phyloP scores from a whole-genome alignment of 2,888 invertebrate genomes.

The Eupithecia pulchellata region DNA sequence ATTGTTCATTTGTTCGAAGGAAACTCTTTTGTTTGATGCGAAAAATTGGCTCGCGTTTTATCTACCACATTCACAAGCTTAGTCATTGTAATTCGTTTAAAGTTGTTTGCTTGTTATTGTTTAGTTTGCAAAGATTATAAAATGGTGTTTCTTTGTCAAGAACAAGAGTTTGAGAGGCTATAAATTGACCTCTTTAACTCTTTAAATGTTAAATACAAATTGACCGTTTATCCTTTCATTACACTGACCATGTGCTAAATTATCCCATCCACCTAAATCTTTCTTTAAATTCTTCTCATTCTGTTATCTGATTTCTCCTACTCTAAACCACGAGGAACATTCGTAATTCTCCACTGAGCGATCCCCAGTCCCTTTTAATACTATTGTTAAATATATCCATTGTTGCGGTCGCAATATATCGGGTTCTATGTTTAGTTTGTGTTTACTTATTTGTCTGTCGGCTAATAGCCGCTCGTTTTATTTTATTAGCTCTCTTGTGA shows the following conservation, averaged over 20 bases:
- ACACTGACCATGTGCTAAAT: background rate
- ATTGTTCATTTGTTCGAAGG: slow-evolving; percentile 14
- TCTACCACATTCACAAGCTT: background rate
- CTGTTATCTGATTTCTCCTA: slow-evolving; percentile 23
- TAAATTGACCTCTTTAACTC: background rate
- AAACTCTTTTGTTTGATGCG: slow-evolving; percentile 19
- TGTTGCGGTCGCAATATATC: slow-evolving; percentile 60
- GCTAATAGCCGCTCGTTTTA: slow-evolving; percentile 56
- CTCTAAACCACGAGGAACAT: slow-evolving; percentile 27
- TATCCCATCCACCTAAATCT: background rate
- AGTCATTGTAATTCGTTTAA: background rate
- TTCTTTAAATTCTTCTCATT: slow-evolving; percentile 8
- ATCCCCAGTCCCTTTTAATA: slow-evolving; percentile 52
- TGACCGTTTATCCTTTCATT: background rate
- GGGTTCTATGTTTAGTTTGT: slow-evolving; percentile 55
- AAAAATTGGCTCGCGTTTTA: background rate
- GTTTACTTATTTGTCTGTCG: slow-evolving; percentile 61
- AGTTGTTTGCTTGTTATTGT: background rate
- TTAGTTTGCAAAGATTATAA: background rate
- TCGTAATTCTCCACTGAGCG: slow-evolving; percentile 52
- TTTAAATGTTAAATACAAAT: background rate
- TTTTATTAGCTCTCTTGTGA: slow-evolving; percentile 53
- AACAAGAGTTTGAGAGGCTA: background rate
- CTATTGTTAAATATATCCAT: slow-evolving; percentile 61
- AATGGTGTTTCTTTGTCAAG: background rate